Evolutionary conservation across 2,113 vertebrate genomes (phyloP), one percentile per base, ranked within the genome.

Genomic region (Spilogale gracilis): DNA sequence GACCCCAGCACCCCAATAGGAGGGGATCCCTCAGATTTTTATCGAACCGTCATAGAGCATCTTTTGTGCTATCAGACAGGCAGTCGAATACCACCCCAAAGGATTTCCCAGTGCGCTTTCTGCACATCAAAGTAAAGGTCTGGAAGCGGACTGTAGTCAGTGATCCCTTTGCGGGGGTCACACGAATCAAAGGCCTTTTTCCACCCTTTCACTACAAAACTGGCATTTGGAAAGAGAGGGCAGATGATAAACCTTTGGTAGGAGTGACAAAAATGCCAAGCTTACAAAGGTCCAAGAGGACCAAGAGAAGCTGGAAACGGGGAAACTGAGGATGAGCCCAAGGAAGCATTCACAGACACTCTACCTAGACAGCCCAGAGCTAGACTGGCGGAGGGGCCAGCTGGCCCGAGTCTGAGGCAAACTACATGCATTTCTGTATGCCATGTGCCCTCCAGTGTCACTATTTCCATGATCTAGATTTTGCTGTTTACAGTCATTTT

Each of bases 81-180:
- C 96, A 86, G 76, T 54, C 2, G 0, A 89, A 93, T 23, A 69
- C 81, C 60, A 95, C 82, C 96, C 97, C 94, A 97, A 93, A 97
- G 95, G 96, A 94, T 92, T 98, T 97, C 90, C 92, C 63, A 58
- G 9, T 89, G 93, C 65, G 63, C 81, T 94, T 93, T 95, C 52
- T 93, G 86, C 81, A 96, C 93, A 97, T 97, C 97, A 97, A 97
- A 98, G 96, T 81, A 67, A 97, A 94, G 89, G 85, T 91, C 89
- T 61, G 69, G 74, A 91, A 95, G 95, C 25, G 23, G 79, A 67
- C 89, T 82, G 45, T 82, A 92, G 86, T 78, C 63, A 76, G 32
- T 38, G 92, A 89, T 50, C 84, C 18, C 81, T 89, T 85, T 95
- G 81, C 78, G 81, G 88, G 43, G 85, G 30, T 30, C 76, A 30